A percentile compares a stretch with the other conserved stretches of the same genome.
Conservation (phyloP, 2,797 vertebrate genomes). For the Perodicticus potto region DNA sequence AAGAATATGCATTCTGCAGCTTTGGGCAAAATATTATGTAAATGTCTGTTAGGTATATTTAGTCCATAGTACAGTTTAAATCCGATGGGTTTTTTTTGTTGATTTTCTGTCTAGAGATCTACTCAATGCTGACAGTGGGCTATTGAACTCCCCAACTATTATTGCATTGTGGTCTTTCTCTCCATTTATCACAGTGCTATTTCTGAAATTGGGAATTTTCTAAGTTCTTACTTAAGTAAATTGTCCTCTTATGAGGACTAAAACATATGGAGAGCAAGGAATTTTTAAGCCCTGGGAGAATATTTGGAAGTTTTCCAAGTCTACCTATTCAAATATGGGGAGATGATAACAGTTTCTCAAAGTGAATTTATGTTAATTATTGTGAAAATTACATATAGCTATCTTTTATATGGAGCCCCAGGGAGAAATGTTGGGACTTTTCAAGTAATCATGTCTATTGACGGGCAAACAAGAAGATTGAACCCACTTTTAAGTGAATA, state of each 20-base stretch:
- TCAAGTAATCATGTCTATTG: neutral
- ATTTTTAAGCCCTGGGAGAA: neutral
- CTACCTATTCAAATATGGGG: neutral
- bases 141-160: neutral
- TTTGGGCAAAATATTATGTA: neutral
- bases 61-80: neutral
- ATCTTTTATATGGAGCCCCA: neutral
- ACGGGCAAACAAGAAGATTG: neutral
- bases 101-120: neutral
- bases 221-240: neutral
- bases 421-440: neutral
- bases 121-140: neutral
- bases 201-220: neutral
- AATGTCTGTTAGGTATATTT: neutral
- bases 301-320: neutral
- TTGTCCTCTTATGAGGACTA: slow-evolving; percentile 9
- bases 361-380: slow-evolving; percentile 1
- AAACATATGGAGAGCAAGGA: neutral
- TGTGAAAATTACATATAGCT: slow-evolving; percentile 19
- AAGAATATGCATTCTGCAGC: neutral
- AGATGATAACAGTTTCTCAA: neutral
- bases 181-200: neutral
- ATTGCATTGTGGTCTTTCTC: neutral
- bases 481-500: slow-evolving; percentile 18
- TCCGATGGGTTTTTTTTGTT: neutral